Evolutionary conservation across 1,140 invertebrate species (phyloP), one percentile per base, ranked within the genome.

Genomic region (Drosophila sechellia): DNA sequence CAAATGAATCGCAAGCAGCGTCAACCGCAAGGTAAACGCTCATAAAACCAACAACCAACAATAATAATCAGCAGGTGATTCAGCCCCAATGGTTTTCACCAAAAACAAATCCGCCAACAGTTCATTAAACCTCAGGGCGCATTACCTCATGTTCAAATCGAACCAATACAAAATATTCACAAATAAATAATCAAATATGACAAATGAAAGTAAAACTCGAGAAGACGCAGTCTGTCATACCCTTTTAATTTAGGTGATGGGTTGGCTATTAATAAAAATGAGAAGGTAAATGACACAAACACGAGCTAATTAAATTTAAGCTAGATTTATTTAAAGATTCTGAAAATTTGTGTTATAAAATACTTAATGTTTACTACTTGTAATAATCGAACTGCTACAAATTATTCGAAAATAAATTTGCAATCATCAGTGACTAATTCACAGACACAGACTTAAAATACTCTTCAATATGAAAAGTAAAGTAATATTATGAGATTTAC

Each of bases 51-150:
- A 57, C 54, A 61, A 73, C 35, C 45, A 64, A 60, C 56, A 74
- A 76, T 53, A 59, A 53, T 57, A 55, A 73, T 58, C 55, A 70
- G 61, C 64, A 70, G 46, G 57, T 80, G 77, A 85, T 77, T 85
- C 81, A 85, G 77, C 46, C 12, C 25, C 61, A 78, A 59, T 72
- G 70, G 74, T 87, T 86, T 87, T 86, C 83, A 65, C 83, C 75
- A 52, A 86, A 86, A 72, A 74, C 70, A 76, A 87, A 87, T 79
- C 83, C 83, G 78, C 45, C 39, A 71, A 45, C 66, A 65, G 83
- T 86, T 86, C 83, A 87, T 79, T 81, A 87, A 86, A 86, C 81
- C 68, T 68, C 42, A 39, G 11, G 49, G 49, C 35, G 77, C 60
- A 60, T 74, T 65, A 56, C 59, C 61, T 72, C 55, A 58, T 68